Conservation (phyloP, 2,797 vertebrate genomes). For the Nothura maculosa region DNA sequence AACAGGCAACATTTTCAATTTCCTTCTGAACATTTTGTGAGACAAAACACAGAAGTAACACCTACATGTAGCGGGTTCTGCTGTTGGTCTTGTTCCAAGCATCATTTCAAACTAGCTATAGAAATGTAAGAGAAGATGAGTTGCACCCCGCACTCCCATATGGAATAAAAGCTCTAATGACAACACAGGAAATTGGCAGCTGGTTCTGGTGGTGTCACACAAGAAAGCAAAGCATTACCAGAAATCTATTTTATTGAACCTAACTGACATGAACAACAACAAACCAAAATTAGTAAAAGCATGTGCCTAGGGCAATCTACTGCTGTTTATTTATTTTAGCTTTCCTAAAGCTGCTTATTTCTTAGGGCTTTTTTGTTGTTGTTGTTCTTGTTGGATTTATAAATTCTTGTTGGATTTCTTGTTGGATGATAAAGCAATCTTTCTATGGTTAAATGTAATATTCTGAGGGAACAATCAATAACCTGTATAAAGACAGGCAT, state of each 20-base stretch:
- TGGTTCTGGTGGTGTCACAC: constrained; percentile 26
- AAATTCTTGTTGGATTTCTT: not conserved
- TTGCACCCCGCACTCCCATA: constrained; percentile 28
- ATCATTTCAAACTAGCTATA: not conserved
- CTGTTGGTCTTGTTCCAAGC: constrained; percentile 8
- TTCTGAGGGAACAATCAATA: not conserved
- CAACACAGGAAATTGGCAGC: constrained; percentile 41
- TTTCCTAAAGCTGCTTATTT: constrained; percentile 26
- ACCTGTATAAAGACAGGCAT: not conserved
- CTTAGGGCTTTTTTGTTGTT: not conserved
- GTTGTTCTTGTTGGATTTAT: not conserved
- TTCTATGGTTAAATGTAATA: not conserved
- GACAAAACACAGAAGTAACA: constrained; percentile 59
- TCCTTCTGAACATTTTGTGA: constrained; percentile 42
- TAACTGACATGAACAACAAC: constrained; percentile 52
- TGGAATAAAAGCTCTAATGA: constrained; percentile 45
- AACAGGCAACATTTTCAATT: constrained; percentile 22
- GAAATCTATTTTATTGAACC: constrained; percentile 38
- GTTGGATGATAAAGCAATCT: not conserved
- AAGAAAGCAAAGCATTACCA: constrained; percentile 43
- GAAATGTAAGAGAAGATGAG: constrained; percentile 14
- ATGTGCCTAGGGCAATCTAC: constrained; percentile 36
- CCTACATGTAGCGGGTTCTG: not conserved
- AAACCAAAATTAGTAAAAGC: constrained; percentile 58
- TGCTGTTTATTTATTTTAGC: constrained; percentile 36